Evolutionary conservation across 2,888 invertebrate species (phyloP), one percentile per base, ranked within the genome.

Genomic region (Rhingia rostrata): DNA sequence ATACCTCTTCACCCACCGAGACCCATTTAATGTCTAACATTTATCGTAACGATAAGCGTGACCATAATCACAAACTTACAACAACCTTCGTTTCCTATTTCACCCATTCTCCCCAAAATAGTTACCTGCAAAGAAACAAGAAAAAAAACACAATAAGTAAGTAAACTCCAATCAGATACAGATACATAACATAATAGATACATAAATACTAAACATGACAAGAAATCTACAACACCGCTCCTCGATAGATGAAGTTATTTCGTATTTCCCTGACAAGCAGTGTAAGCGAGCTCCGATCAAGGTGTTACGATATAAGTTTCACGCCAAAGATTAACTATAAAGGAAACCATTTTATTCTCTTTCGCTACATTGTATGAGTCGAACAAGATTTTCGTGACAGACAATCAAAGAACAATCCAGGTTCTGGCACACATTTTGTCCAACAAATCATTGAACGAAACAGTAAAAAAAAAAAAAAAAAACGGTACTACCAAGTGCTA

Each of bases 351-450:
- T 12, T 14, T 35, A 47, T 47, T 67, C n/a, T 22, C 6, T 61
- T 41, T 39, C 12, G 43, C 56, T 45, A 66, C 58, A n/a, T 7
- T 37, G 4, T 51, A 37, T 37, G 10, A 9, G 60, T 73, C 33
- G 33, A 80, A 84, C 84, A 80, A 84, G 80, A 84, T 66, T 80
- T 80, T 75, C 84, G 84, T 84, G 84, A 84, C 84, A 61, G 54
- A 75, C 70, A 80, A 82, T 69, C 41, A 67, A 43, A 35, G 3
- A 9, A 14, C 12, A 6, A 9, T 22, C 7, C 7, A 4, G 6
- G n/a, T 61, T 43, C 60, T 60, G 43, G 61, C 30, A 73, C 45
- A 63, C 58, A 80, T 84, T 84, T 80, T 70, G 74, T 84, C 80
- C 70, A 64, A 75, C 70, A 66, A 30, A 53, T 60, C 54, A 84